Evolutionary conservation across 2,797 vertebrate genomes (phyloP).

Genomic region (Danio tinwini): DNA sequence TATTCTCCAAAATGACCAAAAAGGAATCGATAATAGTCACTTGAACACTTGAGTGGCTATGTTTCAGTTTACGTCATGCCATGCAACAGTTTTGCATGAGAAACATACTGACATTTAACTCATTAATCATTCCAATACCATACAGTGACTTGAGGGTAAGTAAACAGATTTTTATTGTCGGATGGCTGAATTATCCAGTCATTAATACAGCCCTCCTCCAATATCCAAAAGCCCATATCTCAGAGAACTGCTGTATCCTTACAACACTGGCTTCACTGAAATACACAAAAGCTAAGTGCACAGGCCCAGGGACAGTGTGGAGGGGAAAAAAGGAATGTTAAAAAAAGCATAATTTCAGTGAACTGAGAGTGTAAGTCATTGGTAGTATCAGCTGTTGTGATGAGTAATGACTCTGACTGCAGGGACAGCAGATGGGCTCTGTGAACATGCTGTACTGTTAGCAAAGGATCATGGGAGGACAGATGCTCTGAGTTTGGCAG

Average conservation of each 20-base stretch:
- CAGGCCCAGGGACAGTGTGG: not conserved
- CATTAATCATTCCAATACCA: conserved; percentile 4
- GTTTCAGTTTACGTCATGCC: not conserved
- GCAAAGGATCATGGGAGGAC: conserved; percentile 36
- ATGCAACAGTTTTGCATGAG: not conserved
- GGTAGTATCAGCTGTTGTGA: conserved; percentile 10
- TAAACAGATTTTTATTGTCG: conserved; percentile 2
- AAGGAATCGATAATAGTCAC: not conserved
- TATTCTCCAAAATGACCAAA: not conserved
- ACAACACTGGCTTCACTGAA: not conserved
- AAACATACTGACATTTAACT: not conserved
- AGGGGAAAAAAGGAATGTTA: not conserved
- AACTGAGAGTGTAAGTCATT: not conserved
- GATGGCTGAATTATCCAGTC: not conserved
- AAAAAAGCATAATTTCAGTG: not conserved
- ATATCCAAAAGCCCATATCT: conserved; percentile 7
- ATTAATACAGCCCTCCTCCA: not conserved
- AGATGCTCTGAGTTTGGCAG: not conserved
- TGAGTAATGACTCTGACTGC: conserved; percentile 34
- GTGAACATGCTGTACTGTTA: conserved; percentile 32
- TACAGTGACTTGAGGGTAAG: not conserved
- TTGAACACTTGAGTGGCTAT: not conserved
- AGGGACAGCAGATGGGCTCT: conserved; percentile 52
- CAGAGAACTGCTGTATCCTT: conserved; percentile 4
- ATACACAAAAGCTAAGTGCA: conserved; percentile 9